These are phyloP conservation scores for Meles meles DNA, from an alignment of 2,113 vertebrate genomes.

Conservation along the genomic window DNA sequence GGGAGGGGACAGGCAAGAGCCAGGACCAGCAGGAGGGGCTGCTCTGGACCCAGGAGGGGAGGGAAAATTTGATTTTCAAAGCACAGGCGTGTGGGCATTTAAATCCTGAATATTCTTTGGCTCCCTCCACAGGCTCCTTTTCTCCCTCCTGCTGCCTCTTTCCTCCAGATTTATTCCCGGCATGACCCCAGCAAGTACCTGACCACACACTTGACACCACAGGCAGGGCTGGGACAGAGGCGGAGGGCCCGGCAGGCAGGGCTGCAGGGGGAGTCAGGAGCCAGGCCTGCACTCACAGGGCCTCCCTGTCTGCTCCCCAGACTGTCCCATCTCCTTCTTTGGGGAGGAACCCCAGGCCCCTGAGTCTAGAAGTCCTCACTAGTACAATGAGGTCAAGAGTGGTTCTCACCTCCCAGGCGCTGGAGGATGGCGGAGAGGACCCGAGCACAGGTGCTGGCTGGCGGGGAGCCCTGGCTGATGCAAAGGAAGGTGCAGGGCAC, in stretches of 20 bases:
- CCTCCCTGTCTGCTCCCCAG: neutral
- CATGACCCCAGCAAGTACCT: neutral
- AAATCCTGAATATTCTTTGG: neutral
- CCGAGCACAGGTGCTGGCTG: rapidly evolving
- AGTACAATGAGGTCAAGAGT: neutral
- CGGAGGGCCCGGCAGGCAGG: too few species aligned
- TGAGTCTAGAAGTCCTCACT: neutral
- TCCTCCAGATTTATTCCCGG: neutral
- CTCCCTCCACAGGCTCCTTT: neutral
- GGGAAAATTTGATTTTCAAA: neutral
- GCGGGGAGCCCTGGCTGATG: neutral
- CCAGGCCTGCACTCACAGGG: neutral
- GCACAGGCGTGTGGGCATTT: neutral
- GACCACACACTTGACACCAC: neutral
- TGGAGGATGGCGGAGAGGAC: neutral
- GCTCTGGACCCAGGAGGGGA: neutral
- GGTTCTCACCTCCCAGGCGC: neutral
- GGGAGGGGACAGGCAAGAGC: neutral
- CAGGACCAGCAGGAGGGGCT: neutral
- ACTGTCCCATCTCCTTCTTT: neutral
- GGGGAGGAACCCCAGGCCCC: neutral
- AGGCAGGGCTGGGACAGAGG: neutral
- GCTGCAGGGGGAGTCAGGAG: neutral
- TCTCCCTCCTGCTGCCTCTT: too few species aligned
- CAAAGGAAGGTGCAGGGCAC: neutral